A percentile compares a stretch with the other conserved stretches of the same genome.
phyloP scores from a whole-genome alignment of 2,797 vertebrate genomes.

The Rhinophrynus dorsalis region DNA sequence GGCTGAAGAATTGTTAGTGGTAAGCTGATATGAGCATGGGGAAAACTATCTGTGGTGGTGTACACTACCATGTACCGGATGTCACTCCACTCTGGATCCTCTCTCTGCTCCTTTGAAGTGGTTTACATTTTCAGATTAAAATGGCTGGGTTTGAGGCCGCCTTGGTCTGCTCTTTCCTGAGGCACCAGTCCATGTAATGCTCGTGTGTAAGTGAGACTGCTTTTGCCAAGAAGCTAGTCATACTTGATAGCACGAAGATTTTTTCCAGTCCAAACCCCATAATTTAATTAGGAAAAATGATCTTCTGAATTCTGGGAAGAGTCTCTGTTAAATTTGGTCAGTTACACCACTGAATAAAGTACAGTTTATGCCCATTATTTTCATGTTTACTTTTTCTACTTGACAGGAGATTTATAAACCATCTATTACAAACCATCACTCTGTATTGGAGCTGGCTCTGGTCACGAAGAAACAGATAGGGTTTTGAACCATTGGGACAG shows the following conservation, averaged over 20 bases:
- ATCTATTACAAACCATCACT: no score
- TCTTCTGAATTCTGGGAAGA: no score
- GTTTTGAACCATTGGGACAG: no score
- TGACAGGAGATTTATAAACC: no score
- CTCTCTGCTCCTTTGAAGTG: constrained; percentile 24
- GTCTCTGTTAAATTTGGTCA: no score
- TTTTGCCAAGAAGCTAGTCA: neutral
- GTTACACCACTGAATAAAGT: no score
- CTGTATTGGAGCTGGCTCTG: no score
- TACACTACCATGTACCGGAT: constrained; percentile 12
- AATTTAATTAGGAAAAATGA: constrained; percentile 11
- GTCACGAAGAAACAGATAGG: no score
- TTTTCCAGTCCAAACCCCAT: neutral
- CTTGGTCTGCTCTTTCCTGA: constrained; percentile 12
- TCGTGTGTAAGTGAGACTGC: neutral
- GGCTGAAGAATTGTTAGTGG: no score
- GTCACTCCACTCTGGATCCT: constrained; percentile 13
- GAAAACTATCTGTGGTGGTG: neutral
- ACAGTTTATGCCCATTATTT: no score
- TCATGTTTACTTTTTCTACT: no score
- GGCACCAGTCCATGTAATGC: constrained; percentile 24
- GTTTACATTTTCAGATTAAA: constrained; percentile 32
- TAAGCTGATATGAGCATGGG: constrained; percentile 21
- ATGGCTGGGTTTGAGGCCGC: constrained; percentile 8
- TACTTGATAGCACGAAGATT: neutral